Conservation (phyloP, 2,888 invertebrate species). For the Galerucella calmariensis region DNA sequence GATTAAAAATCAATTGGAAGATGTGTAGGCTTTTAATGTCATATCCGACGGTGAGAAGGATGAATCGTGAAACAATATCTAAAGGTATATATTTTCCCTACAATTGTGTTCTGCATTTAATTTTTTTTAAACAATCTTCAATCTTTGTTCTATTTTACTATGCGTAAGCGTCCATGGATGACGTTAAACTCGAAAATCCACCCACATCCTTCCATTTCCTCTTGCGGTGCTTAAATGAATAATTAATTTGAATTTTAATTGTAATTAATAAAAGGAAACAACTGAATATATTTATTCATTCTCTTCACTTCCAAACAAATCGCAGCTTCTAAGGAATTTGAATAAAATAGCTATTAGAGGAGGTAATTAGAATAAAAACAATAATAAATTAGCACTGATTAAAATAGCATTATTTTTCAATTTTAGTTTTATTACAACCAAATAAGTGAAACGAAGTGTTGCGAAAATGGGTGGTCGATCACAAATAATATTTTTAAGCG, state of each 20-base stretch:
- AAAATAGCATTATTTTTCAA: slow-evolving; percentile 14
- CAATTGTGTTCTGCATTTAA: background rate
- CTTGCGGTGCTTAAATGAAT: slow-evolving; percentile 39
- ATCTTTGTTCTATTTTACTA: slow-evolving; percentile 10
- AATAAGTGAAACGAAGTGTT: too few species aligned
- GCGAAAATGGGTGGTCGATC: too few species aligned
- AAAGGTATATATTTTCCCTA: background rate
- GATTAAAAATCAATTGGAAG: too few species aligned
- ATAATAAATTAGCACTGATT: slow-evolving; percentile 2
- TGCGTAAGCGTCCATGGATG: slow-evolving; percentile 20
- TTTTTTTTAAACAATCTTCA: background rate
- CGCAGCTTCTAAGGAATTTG: slow-evolving; percentile 26
- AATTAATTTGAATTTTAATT: slow-evolving; percentile 41
- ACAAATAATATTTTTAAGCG: too few species aligned
- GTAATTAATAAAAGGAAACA: slow-evolving; percentile 42
- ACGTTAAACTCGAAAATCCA: slow-evolving; percentile 32
- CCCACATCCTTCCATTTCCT: slow-evolving; percentile 39
- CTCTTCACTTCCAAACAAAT: slow-evolving; percentile 26
- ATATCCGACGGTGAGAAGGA: too few species aligned
- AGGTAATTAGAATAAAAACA: slow-evolving; percentile 6
- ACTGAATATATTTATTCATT: slow-evolving; percentile 15
- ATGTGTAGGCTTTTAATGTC: too few species aligned
- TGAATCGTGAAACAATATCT: too few species aligned
- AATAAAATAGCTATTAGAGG: slow-evolving; percentile 30
- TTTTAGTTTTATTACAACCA: background rate